Conservation (phyloP, 92 coral and sea anemone species). For the Epizoanthus rinbou region DNA sequence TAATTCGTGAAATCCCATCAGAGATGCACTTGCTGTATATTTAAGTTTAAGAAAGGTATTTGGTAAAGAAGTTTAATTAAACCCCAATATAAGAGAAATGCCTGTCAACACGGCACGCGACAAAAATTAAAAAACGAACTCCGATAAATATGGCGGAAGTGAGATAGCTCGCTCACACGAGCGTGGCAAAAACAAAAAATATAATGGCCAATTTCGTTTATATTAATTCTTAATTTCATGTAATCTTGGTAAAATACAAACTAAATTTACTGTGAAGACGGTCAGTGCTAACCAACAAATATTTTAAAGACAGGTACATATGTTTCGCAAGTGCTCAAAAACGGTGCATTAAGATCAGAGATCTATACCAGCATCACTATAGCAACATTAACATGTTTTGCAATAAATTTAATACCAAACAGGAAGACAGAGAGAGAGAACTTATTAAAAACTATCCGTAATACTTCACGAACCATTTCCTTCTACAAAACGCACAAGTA, state of each 20-base stretch:
- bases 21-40: constrained; percentile 32
- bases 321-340: background rate
- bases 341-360: background rate
- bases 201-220: constrained; percentile 16
- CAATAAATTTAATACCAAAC: constrained; percentile 5
- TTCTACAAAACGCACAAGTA: background rate
- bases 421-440: background rate
- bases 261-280: background rate
- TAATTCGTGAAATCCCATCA: constrained; percentile 31
- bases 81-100: constrained; percentile 24
- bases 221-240: constrained; percentile 11
- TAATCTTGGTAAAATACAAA: constrained; percentile 22
- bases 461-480: background rate
- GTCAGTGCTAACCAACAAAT: background rate
- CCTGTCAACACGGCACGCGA: constrained; percentile 41
- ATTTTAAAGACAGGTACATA: constrained; percentile 14
- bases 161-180: background rate
- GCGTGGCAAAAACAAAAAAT: background rate
- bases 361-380: constrained; percentile 22
- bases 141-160: constrained; percentile 23
- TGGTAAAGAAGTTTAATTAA: constrained; percentile 39
- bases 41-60: constrained; percentile 32
- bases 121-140: background rate
- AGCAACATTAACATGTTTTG: constrained; percentile 28
- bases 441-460: no score